Conservation (phyloP, 2,888 invertebrate species). For the Agrochola lychnidis region DNA sequence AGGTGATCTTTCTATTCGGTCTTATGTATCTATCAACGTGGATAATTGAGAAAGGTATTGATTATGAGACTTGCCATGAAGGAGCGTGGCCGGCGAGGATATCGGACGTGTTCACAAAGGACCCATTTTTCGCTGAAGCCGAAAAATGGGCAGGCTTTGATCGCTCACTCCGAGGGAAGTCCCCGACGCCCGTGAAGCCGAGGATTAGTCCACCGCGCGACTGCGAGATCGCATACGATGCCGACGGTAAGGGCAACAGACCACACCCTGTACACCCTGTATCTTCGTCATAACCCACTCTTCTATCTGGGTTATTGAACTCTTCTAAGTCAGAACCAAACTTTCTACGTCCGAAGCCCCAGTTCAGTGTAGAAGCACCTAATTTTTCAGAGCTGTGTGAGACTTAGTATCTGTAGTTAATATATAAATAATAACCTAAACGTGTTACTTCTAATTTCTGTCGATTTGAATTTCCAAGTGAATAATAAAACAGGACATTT, state of each 20-base stretch:
- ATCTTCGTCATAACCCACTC: conserved; percentile 84
- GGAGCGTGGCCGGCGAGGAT: conserved; percentile 86
- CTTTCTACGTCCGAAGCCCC: conserved; percentile 61
- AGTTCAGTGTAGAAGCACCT: conserved; percentile 62
- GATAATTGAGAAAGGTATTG: conserved; percentile 78
- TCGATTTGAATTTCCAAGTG: conserved; percentile 72
- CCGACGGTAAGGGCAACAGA: conserved; percentile 92
- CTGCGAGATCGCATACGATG: conserved; percentile 93
- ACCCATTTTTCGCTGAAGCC: conserved; percentile 89
- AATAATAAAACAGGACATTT: conserved; percentile 82
- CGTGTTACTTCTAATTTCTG: conserved; percentile 52
- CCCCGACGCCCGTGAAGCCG: conserved; percentile 94
- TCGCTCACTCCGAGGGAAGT: conserved; percentile 90
- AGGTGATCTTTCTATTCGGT: conserved; percentile 41
- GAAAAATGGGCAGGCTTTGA: conserved; percentile 90
- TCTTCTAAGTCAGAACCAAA: conserved; percentile 48
- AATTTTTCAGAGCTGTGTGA: conserved; percentile 68
- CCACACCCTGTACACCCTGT: conserved; percentile 79
- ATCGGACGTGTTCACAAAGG: conserved; percentile 88
- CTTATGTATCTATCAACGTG: conserved; percentile 52
- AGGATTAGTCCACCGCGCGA: conserved; percentile 93
- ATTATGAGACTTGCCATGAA: conserved; percentile 88
- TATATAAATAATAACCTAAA: conserved; percentile 53
- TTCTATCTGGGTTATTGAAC: conserved; percentile 57
- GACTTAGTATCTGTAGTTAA: conserved; percentile 70